Conservation (phyloP, 2,113 vertebrate genomes). For the Myiopsitta monachus region DNA sequence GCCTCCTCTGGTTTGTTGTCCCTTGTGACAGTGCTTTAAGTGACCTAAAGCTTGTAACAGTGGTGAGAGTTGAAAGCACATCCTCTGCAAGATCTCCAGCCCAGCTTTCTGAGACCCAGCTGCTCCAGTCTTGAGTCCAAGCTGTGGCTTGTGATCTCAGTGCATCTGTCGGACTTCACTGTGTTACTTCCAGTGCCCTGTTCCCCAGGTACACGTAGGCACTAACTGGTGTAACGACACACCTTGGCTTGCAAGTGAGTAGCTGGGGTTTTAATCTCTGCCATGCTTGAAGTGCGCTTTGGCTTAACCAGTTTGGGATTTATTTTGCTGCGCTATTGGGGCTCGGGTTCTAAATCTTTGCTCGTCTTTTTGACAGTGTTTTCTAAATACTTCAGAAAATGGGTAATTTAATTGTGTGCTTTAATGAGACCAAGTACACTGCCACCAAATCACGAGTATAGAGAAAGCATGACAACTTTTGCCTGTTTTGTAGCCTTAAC, state of each 20-base stretch:
- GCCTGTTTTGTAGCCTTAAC: neutral
- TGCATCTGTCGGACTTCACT: neutral
- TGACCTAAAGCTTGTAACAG: neutral
- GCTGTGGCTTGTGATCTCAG: neutral
- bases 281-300: neutral
- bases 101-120: neutral
- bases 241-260: neutral
- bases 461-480: neutral
- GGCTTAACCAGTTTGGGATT: neutral
- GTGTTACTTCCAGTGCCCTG: rapidly evolving
- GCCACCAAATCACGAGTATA: neutral
- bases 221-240: neutral
- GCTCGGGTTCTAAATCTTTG: neutral
- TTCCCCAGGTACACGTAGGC: rapidly evolving
- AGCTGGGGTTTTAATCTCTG: neutral
- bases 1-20: neutral
- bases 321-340: neutral
- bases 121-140: rapidly evolving
- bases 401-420: conserved; percentile 6
- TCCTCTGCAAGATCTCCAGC: neutral
- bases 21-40: neutral
- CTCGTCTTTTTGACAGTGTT: conserved; percentile 7
- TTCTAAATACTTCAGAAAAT: neutral
- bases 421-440: conserved; percentile 33
- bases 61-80: rapidly evolving